Conservation (phyloP, 2,888 invertebrate genomes). For the Clunio marinus region DNA sequence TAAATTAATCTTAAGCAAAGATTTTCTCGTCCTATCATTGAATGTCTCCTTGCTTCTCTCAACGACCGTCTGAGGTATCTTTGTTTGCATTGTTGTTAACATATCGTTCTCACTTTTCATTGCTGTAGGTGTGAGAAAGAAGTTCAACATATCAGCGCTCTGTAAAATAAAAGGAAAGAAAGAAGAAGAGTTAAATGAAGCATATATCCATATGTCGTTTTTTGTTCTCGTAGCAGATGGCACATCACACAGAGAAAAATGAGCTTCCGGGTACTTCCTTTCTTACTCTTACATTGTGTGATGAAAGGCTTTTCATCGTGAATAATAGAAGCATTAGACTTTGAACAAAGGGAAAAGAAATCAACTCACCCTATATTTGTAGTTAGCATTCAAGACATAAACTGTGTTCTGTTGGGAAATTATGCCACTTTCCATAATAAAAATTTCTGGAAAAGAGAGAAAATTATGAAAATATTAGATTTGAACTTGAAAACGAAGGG, state of each 20-base stretch:
- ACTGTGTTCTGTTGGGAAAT: slow-evolving; percentile 31
- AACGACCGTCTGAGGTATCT: slow-evolving; percentile 27
- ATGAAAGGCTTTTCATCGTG: background rate
- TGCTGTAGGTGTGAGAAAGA: slow-evolving; percentile 17
- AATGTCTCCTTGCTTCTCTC: slow-evolving; percentile 21
- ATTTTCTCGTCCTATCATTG: slow-evolving; percentile 35
- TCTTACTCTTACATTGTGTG: too few species aligned
- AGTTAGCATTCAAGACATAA: slow-evolving; percentile 28
- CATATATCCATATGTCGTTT: background rate
- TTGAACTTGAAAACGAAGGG: background rate
- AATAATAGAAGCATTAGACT: background rate
- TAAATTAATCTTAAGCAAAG: slow-evolving; percentile 34
- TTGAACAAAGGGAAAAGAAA: background rate
- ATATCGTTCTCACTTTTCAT: slow-evolving; percentile 11
- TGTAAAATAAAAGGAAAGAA: background rate
- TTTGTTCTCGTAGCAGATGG: background rate
- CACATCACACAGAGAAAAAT: too few species aligned
- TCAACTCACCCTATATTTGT: slow-evolving; percentile 11
- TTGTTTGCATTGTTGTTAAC: slow-evolving; percentile 8
- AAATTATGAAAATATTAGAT: background rate
- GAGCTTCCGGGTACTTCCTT: too few species aligned
- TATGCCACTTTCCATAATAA: slow-evolving; percentile 33
- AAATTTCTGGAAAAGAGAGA: background rate
- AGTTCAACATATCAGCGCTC: slow-evolving; percentile 36
- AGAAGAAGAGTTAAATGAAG: slow-evolving; percentile 14